Percentiles rank a stretch among this genome's conserved stretches.
These are phyloP conservation scores for Melanotaenia nigrans DNA, from an alignment of 2,797 vertebrate genomes.

Conservation along the genomic window DNA sequence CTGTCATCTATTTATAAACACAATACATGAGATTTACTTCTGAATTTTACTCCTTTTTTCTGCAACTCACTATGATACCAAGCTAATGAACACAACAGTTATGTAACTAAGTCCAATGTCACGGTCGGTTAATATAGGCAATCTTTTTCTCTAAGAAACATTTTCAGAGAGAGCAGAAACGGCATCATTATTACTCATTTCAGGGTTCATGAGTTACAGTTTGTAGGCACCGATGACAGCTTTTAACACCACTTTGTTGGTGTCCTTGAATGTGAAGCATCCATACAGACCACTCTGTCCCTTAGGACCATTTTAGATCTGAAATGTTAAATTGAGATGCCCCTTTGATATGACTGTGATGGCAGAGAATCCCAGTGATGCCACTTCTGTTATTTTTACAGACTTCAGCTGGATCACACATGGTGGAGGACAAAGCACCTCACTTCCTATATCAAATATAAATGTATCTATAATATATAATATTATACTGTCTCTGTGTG, in stretches of 20 bases:
- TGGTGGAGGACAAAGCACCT: constrained; percentile 37
- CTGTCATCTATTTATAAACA: neutral
- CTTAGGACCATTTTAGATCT: constrained; percentile 70
- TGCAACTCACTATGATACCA: neutral
- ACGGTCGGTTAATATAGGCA: neutral
- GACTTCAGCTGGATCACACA: constrained; percentile 61
- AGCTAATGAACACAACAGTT: neutral
- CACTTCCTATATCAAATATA: constrained; percentile 34
- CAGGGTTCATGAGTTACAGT: constrained; percentile 40
- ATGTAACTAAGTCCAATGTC: neutral
- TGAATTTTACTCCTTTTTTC: neutral
- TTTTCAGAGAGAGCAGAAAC: constrained; percentile 39
- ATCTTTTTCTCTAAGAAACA: constrained; percentile 1
- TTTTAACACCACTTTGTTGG: constrained; percentile 28
- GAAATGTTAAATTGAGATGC: constrained; percentile 71
- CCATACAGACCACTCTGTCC: constrained; percentile 49
- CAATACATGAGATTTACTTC: neutral
- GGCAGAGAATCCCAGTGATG: constrained; percentile 65
- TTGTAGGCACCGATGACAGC: constrained; percentile 40
- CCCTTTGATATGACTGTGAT: constrained; percentile 70
- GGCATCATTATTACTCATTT: constrained; percentile 9
- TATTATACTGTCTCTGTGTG: neutral
- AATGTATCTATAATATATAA: constrained; percentile 38
- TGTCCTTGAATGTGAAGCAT: constrained; percentile 53
- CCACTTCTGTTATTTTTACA: constrained; percentile 77